Evolutionary conservation across 2,797 vertebrate genomes (phyloP).

Genomic region (Enteromius viviparus): DNA sequence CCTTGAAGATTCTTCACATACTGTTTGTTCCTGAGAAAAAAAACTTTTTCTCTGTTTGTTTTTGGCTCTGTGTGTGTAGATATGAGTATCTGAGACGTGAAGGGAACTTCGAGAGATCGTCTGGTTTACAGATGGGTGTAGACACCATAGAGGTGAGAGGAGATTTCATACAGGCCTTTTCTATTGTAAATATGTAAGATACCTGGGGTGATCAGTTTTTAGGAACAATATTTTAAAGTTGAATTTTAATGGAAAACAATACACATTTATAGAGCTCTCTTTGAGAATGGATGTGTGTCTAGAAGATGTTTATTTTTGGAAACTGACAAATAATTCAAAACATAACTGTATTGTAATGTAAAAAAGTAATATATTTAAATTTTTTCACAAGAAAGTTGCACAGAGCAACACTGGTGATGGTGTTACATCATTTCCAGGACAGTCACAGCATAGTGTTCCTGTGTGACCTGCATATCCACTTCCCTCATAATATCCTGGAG

Average conservation of each 20-base stretch:
- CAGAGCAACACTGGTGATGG: not conserved
- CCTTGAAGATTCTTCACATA: not conserved
- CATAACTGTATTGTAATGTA: not conserved
- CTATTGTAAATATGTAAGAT: not conserved
- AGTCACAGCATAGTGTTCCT: constrained; percentile 96
- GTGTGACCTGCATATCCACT: constrained; percentile 98
- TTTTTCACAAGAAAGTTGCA: not conserved
- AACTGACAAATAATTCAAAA: not conserved
- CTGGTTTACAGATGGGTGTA: constrained; percentile 83
- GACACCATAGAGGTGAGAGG: constrained; percentile 78
- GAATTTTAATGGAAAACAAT: not conserved
- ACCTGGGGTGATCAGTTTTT: not conserved
- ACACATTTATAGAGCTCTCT: not conserved
- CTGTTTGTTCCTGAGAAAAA: not conserved
- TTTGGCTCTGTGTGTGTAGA: constrained; percentile 64
- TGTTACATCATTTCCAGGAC: constrained; percentile 76
- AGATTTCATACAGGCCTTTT: not conserved
- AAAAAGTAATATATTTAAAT: not conserved
- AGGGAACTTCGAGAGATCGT: constrained; percentile 85
- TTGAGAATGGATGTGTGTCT: not conserved
- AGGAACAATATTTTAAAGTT: not conserved
- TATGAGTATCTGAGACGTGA: constrained; percentile 83
- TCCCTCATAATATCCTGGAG: constrained; percentile 91
- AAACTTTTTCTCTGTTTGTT: not conserved
- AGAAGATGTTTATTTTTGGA: not conserved